Evolutionary conservation across 2,113 vertebrate species (phyloP), one percentile per base, ranked within the genome.

Genomic region (Ornithorhynchus anatinus): DNA sequence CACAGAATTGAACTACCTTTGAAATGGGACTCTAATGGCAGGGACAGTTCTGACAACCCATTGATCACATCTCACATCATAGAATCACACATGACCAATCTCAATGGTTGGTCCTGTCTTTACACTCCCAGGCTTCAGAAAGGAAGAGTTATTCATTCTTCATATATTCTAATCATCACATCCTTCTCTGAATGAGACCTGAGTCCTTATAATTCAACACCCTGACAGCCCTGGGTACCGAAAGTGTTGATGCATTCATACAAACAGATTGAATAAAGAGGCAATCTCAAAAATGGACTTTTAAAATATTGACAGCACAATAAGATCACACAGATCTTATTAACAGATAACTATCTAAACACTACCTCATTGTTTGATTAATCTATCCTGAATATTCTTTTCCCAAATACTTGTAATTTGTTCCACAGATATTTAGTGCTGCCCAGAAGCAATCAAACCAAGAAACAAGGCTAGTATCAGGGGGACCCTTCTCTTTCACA

Each of bases 361-460:
- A 37, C 5, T 45, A 22, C 59, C 10, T 35, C 48, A 47, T 43
- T 35, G n/a, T 10, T 63, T 50, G 57, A 9, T 58, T 44, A 40
- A 14, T 37, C 7, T 12, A 6, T 61, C 67, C 50, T 45, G 80
- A 11, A 48, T 29, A 68, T 1, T 15, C 35, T 75, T 43, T 58
- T 58, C 39, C 39, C 68, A 80, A 68, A 45, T 19, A 19, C 25
- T 31, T 39, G 27, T 19, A 65, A 33, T 70, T 63, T 68, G 37
- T 69, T 79, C 32, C 20, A 67, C 35, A 58, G 54, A 60, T 52
- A 62, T 10, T 27, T 66, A 36, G 50, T 29, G 77, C 69, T 64
- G 53, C 64, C 75, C 27, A 69, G 50, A 86, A 74, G 44, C 35
- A 83, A 61, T 27, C 57, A 52, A 45, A 20, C 22, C 45, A 57